Evolutionary conservation across 2,113 vertebrate species (phyloP).

Genomic region (Bagarius yarrelli): DNA sequence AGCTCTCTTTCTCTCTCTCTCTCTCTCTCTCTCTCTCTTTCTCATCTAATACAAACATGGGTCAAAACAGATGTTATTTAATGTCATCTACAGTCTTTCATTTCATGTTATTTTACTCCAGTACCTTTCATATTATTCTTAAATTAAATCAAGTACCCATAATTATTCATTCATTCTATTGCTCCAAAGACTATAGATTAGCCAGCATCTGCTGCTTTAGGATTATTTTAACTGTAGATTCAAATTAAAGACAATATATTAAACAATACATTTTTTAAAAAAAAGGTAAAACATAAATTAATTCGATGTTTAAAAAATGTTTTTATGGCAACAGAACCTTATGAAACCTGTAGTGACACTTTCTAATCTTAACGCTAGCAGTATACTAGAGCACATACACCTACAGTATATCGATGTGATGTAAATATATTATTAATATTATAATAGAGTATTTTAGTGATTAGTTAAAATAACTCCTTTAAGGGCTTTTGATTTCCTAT

Average conservation of each 20-base stretch:
- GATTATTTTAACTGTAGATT: conserved; percentile 39
- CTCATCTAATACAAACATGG: conserved; percentile 31
- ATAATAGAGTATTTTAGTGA: conserved; percentile 43
- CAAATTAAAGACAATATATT: conserved; percentile 34
- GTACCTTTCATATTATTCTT: conserved; percentile 22
- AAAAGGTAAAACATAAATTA: not conserved
- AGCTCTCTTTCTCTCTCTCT: no score
- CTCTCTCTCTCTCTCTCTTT: not conserved
- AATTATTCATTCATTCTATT: conserved; percentile 11
- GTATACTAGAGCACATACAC: not conserved
- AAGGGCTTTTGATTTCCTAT: conserved; percentile 54
- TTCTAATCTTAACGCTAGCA: not conserved
- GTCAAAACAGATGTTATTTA: conserved; percentile 42
- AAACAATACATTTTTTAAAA: not conserved
- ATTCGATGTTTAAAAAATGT: not conserved
- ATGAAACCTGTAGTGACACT: not conserved
- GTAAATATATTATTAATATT: conserved; percentile 36
- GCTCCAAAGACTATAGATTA: conserved; percentile 19
- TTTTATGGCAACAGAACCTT: not conserved
- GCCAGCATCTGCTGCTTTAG: conserved; percentile 35
- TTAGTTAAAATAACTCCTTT: conserved; percentile 40
- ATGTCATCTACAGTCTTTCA: conserved; percentile 36
- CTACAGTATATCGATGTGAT: conserved; percentile 37
- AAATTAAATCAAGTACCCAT: not conserved
- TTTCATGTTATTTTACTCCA: conserved; percentile 34